A percentile compares a stretch with the other conserved stretches of the same genome.
phyloP scores from a whole-genome alignment of 2,797 vertebrate species.

The Semotilus atromaculatus region DNA sequence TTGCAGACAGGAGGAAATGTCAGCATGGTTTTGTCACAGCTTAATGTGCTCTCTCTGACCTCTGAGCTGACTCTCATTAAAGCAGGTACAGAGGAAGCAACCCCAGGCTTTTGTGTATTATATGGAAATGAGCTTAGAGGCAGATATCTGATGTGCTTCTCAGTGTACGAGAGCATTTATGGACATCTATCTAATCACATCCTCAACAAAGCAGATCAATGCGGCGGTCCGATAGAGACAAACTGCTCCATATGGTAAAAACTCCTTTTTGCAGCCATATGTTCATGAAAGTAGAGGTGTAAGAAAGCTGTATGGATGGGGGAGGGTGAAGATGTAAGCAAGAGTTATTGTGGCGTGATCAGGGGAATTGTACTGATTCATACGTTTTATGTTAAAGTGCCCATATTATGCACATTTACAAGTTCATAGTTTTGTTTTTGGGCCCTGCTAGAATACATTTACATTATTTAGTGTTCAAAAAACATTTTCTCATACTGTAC shows the following conservation, averaged over 20 bases:
- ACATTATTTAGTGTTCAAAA: neutral
- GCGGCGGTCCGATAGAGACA: neutral
- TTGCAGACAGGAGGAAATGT: constrained; percentile 21
- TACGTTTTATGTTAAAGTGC: neutral
- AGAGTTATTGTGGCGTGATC: neutral
- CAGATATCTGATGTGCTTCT: constrained; percentile 42
- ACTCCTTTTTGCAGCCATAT: neutral
- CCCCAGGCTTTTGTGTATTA: constrained; percentile 27
- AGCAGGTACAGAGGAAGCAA: constrained; percentile 17
- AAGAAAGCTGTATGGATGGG: neutral
- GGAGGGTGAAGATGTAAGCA: neutral
- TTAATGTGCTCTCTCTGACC: constrained; percentile 31
- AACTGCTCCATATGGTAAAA: neutral
- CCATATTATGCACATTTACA: neutral
- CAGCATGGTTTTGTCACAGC: constrained; percentile 24
- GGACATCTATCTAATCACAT: constrained; percentile 33
- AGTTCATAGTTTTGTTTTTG: neutral
- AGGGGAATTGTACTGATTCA: neutral
- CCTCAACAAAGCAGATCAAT: constrained; percentile 25
- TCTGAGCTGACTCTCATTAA: constrained; percentile 31
- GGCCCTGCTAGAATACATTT: neutral
- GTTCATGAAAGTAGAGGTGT: neutral
- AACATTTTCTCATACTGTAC: neutral
- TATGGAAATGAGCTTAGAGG: constrained; percentile 38
- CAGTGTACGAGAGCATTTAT: constrained; percentile 6